phyloP scores from a whole-genome alignment of 2,113 vertebrate genomes.

The Vireo altiloquus region DNA sequence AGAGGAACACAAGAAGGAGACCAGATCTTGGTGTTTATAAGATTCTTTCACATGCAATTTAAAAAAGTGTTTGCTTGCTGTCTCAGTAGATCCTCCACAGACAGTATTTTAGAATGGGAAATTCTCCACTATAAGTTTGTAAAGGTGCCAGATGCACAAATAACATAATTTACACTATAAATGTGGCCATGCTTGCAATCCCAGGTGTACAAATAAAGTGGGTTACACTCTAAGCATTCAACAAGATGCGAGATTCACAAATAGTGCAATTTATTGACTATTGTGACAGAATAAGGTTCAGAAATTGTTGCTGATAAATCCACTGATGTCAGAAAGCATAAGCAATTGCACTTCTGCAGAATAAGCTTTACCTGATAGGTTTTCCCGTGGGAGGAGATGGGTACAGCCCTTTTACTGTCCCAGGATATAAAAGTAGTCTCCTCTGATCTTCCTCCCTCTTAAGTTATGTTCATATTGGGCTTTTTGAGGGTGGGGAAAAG shows the following conservation, averaged over 20 bases:
- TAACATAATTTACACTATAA: not conserved
- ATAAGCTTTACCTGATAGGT: not conserved
- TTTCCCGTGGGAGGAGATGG: not conserved
- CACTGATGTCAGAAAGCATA: not conserved
- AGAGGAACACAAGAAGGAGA: not conserved
- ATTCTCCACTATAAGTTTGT: not conserved
- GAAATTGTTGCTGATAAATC: not conserved
- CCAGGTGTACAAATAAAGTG: not conserved
- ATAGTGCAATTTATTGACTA: not conserved
- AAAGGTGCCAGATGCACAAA: not conserved
- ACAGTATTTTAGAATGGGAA: not conserved
- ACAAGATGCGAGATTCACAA: not conserved
- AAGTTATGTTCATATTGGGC: not conserved
- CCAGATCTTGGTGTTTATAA: not conserved
- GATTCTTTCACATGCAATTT: not conserved
- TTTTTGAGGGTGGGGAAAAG: not conserved
- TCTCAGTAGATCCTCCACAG: not conserved
- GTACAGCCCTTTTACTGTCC: not conserved
- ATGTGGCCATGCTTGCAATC: fast-evolving
- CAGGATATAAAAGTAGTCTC: not conserved
- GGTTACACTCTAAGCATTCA: not conserved
- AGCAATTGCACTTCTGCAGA: not conserved
- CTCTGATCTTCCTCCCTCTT: not conserved
- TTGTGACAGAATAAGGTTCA: not conserved
- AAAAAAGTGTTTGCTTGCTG: not conserved